Conservation (phyloP, 1,140 invertebrate species). For the Meteorus sp. region DNA sequence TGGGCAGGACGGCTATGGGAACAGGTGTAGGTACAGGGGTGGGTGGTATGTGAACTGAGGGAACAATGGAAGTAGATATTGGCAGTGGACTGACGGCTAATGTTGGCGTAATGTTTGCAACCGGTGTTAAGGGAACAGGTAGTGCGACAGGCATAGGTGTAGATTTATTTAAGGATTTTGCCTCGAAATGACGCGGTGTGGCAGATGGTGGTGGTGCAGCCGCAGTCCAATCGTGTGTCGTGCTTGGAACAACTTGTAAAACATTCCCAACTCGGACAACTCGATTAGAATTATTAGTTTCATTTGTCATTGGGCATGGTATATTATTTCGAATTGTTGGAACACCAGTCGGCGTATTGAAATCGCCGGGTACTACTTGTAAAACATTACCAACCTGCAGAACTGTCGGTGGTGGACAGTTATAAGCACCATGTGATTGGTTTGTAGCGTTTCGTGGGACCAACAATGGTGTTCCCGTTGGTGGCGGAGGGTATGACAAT, state of each 20-base stretch:
- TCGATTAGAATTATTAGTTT: conserved; percentile 37
- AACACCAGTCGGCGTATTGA: neutral
- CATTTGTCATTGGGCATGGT: conserved; percentile 17
- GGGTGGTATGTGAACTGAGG: conserved; percentile 28
- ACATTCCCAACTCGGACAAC: conserved; percentile 61
- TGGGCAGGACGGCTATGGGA: conserved; percentile 17
- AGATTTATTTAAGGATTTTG: too few species aligned
- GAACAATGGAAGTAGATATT: conserved; percentile 38
- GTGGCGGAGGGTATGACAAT: conserved; percentile 35
- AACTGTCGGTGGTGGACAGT: conserved; percentile 48
- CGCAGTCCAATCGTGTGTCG: conserved; percentile 45
- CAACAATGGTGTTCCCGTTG: conserved; percentile 30
- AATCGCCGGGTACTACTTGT: conserved; percentile 52
- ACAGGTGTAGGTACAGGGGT: conserved; percentile 2
- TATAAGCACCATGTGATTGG: conserved; percentile 40
- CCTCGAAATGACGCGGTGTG: too few species aligned
- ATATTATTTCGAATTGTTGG: conserved; percentile 6
- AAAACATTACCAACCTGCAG: conserved; percentile 63
- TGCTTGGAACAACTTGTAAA: conserved; percentile 59
- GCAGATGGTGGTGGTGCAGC: conserved; percentile 16
- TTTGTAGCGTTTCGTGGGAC: conserved; percentile 21
- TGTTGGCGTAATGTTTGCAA: conserved; percentile 35
- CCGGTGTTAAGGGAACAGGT: conserved; percentile 40
- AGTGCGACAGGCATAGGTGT: conserved; percentile 25
- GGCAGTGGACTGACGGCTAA: conserved; percentile 26